Evolutionary conservation across 2,113 vertebrate species (phyloP).

Genomic region (Lophochroa leadbeateri): DNA sequence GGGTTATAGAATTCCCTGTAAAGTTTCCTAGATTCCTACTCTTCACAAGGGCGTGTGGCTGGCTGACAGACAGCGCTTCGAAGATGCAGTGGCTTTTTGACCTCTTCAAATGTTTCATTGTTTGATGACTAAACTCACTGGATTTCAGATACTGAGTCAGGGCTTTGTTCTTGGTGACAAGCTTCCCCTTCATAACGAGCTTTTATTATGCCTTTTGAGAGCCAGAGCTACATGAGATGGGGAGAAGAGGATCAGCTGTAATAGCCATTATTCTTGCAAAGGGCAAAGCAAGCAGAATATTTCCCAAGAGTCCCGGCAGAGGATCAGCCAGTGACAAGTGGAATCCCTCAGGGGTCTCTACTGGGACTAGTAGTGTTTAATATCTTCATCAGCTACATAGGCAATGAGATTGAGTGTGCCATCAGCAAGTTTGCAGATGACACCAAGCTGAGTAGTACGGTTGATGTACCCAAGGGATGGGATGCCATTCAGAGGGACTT

Average conservation of each 20-base stretch:
- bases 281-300: neutral
- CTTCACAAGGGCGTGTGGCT: neutral
- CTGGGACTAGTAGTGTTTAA: neutral
- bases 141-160: neutral
- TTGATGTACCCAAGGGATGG: neutral
- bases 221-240: neutral
- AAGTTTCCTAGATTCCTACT: neutral
- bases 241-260: slow-evolving; percentile 2
- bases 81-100: neutral
- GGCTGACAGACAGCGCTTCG: neutral
- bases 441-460: neutral
- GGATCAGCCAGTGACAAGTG: neutral
- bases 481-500: neutral
- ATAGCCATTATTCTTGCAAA: neutral
- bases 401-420: neutral
- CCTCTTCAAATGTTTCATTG: slow-evolving; percentile 23
- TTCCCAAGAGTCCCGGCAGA: neutral
- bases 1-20: neutral
- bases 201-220: neutral
- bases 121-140: neutral
- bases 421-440: neutral
- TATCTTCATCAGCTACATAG: neutral
- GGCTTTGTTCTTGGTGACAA: neutral
- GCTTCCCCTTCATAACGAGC: slow-evolving; percentile 10
- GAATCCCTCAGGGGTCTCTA: neutral